A percentile compares a stretch with the other conserved stretches of the same genome.
phyloP scores from a whole-genome alignment of 2,797 vertebrate genomes.

The Lepidocolaptes lacrymiger region DNA sequence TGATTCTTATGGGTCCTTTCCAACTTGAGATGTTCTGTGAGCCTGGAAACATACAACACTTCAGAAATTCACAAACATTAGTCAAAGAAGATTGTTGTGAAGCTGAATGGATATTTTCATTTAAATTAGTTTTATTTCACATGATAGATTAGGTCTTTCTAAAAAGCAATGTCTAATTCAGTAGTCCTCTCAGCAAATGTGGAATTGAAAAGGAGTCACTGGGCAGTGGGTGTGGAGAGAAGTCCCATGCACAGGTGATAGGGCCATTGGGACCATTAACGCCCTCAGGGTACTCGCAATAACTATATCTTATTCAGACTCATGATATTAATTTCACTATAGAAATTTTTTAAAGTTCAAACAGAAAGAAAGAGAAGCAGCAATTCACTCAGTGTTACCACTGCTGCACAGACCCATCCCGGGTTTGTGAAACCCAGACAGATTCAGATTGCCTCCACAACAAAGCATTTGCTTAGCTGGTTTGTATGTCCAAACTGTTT shows the following conservation, averaged over 20 bases:
- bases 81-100: background rate
- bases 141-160: background rate
- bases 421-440: background rate
- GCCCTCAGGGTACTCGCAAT: background rate
- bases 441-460: background rate
- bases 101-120: background rate
- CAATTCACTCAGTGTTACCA: background rate
- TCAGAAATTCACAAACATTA: background rate
- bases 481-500: background rate
- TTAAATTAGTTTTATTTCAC: background rate
- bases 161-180: background rate
- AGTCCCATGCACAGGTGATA: background rate
- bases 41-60: background rate
- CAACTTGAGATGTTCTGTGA: background rate
- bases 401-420: background rate
- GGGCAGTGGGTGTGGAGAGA: background rate
- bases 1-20: background rate
- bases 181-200: background rate
- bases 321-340: background rate
- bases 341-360: background rate
- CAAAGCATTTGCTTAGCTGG: background rate
- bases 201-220: background rate
- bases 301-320: background rate
- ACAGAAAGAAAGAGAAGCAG: background rate
- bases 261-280: background rate